Conservation (phyloP, 2,113 vertebrate species). For the Megaleporinus macrocephalus region DNA sequence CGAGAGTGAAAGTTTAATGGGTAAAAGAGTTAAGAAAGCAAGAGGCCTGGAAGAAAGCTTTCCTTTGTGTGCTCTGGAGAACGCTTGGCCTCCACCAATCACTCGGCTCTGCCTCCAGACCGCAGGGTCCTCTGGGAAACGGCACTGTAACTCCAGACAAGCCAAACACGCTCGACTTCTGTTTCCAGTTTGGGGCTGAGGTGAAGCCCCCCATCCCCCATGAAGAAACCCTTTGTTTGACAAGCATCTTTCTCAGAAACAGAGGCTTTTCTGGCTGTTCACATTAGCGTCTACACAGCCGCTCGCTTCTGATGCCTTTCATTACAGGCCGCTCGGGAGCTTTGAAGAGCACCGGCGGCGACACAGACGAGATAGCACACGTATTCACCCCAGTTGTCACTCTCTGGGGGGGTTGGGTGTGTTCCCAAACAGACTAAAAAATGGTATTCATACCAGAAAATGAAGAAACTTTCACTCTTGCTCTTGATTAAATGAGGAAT, state of each 20-base stretch:
- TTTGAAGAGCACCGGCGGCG: background rate
- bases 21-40: slow-evolving; percentile 51
- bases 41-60: slow-evolving; percentile 47
- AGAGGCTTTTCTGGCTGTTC: background rate
- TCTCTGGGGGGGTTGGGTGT: slow-evolving; percentile 16
- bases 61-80: slow-evolving; percentile 52
- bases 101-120: slow-evolving; percentile 19
- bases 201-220: slow-evolving; percentile 36
- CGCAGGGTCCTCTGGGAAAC: slow-evolving; percentile 47
- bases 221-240: slow-evolving; percentile 59
- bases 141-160: slow-evolving; percentile 57
- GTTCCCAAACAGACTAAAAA: too few species aligned
- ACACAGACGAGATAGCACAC: background rate
- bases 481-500: too few species aligned
- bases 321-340: background rate
- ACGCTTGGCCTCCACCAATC: slow-evolving; percentile 44
- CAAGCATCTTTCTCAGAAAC: slow-evolving; percentile 21
- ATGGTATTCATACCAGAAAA: too few species aligned
- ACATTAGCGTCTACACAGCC: slow-evolving; percentile 12
- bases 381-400: background rate
- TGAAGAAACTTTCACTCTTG: too few species aligned
- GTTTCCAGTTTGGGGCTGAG: slow-evolving; percentile 55
- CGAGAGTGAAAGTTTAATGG: slow-evolving; percentile 48
- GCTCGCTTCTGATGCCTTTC: slow-evolving; percentile 38
- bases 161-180: slow-evolving; percentile 57